A percentile compares a stretch with the other conserved stretches of the same genome.
These are phyloP conservation scores for Zosterops japonicus DNA, from an alignment of 2,113 vertebrate genomes.

Conservation along the genomic window DNA sequence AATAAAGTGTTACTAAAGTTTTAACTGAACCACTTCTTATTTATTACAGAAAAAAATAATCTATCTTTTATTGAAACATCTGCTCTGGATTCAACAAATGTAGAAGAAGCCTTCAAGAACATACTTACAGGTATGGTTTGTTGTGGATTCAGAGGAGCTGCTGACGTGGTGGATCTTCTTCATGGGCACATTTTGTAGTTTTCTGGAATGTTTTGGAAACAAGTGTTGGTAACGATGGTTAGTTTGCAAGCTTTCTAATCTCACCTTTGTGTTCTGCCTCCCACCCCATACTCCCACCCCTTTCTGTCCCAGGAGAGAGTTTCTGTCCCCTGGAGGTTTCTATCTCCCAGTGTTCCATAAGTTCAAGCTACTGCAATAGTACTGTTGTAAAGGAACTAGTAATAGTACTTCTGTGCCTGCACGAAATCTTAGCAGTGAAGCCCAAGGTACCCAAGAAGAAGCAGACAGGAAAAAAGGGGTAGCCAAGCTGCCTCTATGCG, in stretches of 20 bases:
- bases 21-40: conserved; percentile 13
- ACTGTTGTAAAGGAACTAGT: neutral
- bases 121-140: conserved; percentile 88
- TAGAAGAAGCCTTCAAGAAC: conserved; percentile 97
- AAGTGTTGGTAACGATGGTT: neutral
- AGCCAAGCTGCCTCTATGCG: neutral
- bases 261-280: neutral
- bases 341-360: neutral
- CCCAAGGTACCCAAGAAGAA: neutral
- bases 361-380: neutral
- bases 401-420: neutral
- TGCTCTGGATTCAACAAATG: conserved; percentile 96
- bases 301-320: neutral
- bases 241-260: neutral
- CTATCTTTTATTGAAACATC: conserved; percentile 98
- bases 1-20: neutral
- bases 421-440: neutral
- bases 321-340: neutral
- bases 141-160: neutral
- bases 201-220: neutral
- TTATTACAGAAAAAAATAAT: conserved; percentile 90
- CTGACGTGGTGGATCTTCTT: neutral
- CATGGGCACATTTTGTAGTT: neutral
- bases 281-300: neutral
- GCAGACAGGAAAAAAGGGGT: neutral